Evolutionary conservation across 2,888 invertebrate genomes (phyloP).

Genomic region (Scaptomyza tumidula): DNA sequence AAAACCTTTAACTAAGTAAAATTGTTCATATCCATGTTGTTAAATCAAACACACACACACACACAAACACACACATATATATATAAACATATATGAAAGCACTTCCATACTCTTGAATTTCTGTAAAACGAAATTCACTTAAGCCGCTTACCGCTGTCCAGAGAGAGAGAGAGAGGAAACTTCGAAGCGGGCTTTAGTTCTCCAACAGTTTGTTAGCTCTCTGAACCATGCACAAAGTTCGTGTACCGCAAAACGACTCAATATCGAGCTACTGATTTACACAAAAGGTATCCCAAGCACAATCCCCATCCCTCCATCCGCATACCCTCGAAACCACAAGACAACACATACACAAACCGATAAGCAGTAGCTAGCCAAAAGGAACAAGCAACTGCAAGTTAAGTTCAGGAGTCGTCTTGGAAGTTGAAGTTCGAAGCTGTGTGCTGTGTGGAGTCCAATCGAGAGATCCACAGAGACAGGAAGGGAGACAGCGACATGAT

Average conservation of each 20-base stretch:
- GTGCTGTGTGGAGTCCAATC: constrained; percentile 11
- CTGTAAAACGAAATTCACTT: constrained; percentile 33
- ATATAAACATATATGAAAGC: not conserved
- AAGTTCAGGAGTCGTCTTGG: constrained; percentile 30
- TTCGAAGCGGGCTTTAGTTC: constrained; percentile 1
- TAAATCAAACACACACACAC: not conserved
- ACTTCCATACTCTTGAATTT: not conserved
- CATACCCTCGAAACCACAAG: constrained; percentile 1
- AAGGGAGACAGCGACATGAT: constrained; percentile 51
- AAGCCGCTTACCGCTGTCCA: constrained; percentile 53
- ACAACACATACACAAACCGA: constrained; percentile 1
- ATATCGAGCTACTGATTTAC: constrained; percentile 67
- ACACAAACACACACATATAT: not conserved
- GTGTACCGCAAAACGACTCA: constrained; percentile 54
- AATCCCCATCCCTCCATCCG: too few species aligned
- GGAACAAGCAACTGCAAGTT: constrained; percentile 9
- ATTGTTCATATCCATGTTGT: too few species aligned
- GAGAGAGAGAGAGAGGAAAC: not conserved
- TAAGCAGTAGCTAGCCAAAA: constrained; percentile 17
- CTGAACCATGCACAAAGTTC: constrained; percentile 52
- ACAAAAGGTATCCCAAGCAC: constrained; percentile 23
- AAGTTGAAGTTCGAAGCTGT: constrained; percentile 8
- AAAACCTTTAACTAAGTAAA: too few species aligned
- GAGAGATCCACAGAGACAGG: constrained; percentile 7
- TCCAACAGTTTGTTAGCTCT: constrained; percentile 4